A percentile compares a stretch with the other conserved stretches of the same genome.
Evolutionary conservation across 2,888 invertebrate genomes (phyloP).

Genomic region (Eupeodes latifasciatus): DNA sequence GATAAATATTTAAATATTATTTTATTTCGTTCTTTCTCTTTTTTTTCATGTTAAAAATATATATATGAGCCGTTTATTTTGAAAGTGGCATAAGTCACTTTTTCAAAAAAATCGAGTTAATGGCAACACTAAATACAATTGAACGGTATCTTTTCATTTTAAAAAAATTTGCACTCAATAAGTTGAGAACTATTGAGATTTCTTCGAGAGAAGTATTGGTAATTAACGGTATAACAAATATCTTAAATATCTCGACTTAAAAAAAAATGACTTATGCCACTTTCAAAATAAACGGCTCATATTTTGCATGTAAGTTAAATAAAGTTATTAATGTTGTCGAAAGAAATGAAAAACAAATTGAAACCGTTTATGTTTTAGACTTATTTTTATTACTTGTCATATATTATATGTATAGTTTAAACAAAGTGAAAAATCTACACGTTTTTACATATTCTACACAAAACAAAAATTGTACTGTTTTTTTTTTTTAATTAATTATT

Average conservation of each 20-base stretch:
- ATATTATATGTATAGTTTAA: neutral
- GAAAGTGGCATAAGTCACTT: too few species aligned
- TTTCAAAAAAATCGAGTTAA: too few species aligned
- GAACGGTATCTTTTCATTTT: too few species aligned
- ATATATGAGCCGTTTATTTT: too few species aligned
- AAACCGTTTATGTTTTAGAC: conserved; percentile 26
- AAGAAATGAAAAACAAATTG: neutral
- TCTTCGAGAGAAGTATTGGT: too few species aligned
- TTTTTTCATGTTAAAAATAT: conserved; percentile 37
- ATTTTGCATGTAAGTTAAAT: conserved; percentile 68
- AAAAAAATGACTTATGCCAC: too few species aligned
- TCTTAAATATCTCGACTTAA: too few species aligned
- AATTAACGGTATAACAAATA: too few species aligned
- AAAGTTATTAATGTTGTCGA: conserved; percentile 34
- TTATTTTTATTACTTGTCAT: neutral
- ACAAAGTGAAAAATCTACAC: neutral
- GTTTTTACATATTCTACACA: conserved; percentile 25
- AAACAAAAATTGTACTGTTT: conserved; percentile 16
- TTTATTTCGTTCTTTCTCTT: conserved; percentile 52
- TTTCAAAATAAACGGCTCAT: too few species aligned
- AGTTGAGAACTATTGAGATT: too few species aligned
- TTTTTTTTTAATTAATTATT: conserved; percentile 14
- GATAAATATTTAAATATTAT: conserved; percentile 34
- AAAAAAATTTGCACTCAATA: too few species aligned
- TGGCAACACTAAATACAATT: too few species aligned